Percentiles rank a stretch among this genome's conserved stretches.
phyloP scores from a whole-genome alignment of 2,797 vertebrate species.

The Sarcophilus harrisii region DNA sequence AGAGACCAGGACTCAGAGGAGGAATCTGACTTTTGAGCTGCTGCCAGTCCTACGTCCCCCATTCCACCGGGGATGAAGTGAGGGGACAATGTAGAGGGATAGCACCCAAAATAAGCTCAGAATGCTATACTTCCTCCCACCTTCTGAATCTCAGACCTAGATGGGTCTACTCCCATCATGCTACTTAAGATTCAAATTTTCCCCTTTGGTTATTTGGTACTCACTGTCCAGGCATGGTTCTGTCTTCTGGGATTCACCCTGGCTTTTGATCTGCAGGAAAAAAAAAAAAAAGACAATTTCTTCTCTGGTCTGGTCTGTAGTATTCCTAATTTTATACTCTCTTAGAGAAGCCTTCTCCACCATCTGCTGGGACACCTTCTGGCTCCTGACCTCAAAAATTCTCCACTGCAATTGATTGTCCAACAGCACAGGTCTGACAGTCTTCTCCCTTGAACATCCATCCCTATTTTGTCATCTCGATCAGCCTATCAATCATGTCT shows the following conservation, averaged over 20 bases:
- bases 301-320: not conserved
- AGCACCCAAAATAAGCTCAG: not conserved
- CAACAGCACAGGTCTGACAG: not conserved
- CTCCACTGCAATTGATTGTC: not conserved
- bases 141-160: not conserved
- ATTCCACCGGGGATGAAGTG: not conserved
- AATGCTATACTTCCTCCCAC: not conserved
- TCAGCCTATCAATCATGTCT: not conserved
- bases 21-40: not conserved
- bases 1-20: not conserved
- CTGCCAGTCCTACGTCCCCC: too few species aligned
- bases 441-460: not conserved
- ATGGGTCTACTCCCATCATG: not conserved
- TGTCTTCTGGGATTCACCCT: not conserved
- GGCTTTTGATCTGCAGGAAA: too few species aligned
- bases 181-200: not conserved
- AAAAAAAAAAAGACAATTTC: too few species aligned
- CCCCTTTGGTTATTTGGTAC: too few species aligned
- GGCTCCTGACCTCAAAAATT: not conserved
- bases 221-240: too few species aligned
- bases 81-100: not conserved
- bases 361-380: not conserved
- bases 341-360: not conserved
- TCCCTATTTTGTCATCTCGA: not conserved
- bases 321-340: not conserved